Conservation (phyloP, 2,888 invertebrate genomes). For the Syrphus vitripennis region DNA sequence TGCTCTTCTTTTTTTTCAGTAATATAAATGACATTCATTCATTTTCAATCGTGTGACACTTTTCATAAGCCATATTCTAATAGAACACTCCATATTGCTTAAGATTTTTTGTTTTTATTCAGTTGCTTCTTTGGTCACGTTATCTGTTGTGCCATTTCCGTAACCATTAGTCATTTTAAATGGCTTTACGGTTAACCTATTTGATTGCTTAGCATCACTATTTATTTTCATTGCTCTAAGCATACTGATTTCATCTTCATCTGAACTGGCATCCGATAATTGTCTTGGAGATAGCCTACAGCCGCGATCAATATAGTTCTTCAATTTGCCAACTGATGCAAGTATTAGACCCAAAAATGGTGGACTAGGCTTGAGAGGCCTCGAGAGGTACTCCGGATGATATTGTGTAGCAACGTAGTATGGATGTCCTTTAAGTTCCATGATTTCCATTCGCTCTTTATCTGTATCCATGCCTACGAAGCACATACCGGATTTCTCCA, state of each 20-base stretch:
- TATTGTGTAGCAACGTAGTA: constrained; percentile 98
- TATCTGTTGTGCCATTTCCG: background rate
- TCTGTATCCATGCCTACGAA: constrained; percentile 94
- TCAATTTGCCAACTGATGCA: constrained; percentile 92
- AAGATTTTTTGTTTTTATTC: constrained; percentile 4
- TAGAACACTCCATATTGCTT: background rate
- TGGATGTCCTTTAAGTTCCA: constrained; percentile 92
- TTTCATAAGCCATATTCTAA: too few relatives aligned
- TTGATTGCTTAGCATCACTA: background rate
- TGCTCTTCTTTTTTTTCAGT: background rate
- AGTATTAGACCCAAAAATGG: constrained; percentile 97
- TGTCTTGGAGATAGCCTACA: constrained; percentile 89
- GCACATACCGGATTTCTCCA: constrained; percentile 91
- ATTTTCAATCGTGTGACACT: too few relatives aligned
- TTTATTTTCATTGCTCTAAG: constrained; percentile 60
- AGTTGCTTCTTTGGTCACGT: background rate
- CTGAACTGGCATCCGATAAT: constrained; percentile 89
- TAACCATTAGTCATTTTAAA: constrained; percentile 31
- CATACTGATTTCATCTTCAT: constrained; percentile 77
- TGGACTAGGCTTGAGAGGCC: constrained; percentile 95
- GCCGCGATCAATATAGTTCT: constrained; percentile 87
- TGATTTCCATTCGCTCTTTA: constrained; percentile 96
- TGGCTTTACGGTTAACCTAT: constrained; percentile 11
- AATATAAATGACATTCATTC: background rate
- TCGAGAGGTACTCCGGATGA: constrained; percentile 98